Percentiles rank a stretch among this genome's conserved stretches.
Evolutionary conservation across 2,888 invertebrate genomes (phyloP).

Genomic region (Heliconius sara): DNA sequence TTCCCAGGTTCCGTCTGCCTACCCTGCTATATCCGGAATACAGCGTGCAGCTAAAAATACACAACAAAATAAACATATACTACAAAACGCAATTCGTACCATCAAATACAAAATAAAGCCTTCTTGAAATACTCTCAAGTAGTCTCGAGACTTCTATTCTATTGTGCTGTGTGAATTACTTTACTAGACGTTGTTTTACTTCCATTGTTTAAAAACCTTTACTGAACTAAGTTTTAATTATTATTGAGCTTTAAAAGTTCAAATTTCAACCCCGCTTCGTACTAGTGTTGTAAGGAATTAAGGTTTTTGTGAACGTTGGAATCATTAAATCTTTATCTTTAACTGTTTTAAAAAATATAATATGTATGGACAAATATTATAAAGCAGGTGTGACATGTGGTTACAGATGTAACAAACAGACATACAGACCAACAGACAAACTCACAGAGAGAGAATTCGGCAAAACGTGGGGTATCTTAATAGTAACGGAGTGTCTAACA

Average conservation of each 20-base stretch:
- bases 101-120: conserved; percentile 4
- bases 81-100: neutral
- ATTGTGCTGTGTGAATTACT: conserved; percentile 15
- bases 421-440: no score
- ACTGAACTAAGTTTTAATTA: conserved; percentile 16
- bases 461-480: neutral
- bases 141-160: conserved; percentile 1
- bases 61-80: neutral
- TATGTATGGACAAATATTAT: no score
- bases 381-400: no score
- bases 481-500: neutral
- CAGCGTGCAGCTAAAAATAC: neutral
- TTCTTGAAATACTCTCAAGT: conserved; percentile 7
- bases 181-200: conserved; percentile 24
- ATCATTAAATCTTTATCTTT: neutral
- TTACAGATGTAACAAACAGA: no score
- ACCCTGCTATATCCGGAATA: no score
- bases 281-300: neutral
- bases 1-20: no score
- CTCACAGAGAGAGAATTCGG: no score
- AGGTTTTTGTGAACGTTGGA: neutral
- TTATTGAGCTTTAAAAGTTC: conserved; percentile 16
- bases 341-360: neutral
- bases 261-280: neutral
- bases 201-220: conserved; percentile 14